Base-by-base conservation (phyloP, 2,888 invertebrate species). In the Callimorpha dominula region DNA sequence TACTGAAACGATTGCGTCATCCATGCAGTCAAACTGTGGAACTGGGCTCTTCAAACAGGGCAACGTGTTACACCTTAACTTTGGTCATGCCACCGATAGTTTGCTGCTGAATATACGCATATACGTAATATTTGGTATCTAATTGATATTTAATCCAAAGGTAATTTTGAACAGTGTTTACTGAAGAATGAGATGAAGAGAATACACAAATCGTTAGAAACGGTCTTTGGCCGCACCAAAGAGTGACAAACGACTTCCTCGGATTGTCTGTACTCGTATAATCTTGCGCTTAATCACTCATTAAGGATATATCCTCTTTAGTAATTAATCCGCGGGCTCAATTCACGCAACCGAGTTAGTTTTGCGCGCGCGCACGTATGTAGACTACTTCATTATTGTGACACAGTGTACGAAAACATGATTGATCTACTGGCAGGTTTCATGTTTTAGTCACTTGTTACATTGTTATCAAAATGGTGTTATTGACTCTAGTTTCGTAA, bases 221-320 rank as follows among this genome's bases (percentile, higher is more conserved):
- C 31, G 54, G 40, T 17, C 71, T 74, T 67, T 64, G 68, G 67
- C 72, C 63, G 70, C 49, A 52, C 79, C 73, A 78, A 77, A 49
- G 54, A 73, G 64, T 60, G 60, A 50, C 54, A 20, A 50, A 49
- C 20, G 43, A 72, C 74, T 68, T 74, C 74, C 74, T 75, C 71
- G 72, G 20, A 43, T 54, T 49, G 73, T 71, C 75, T 68, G 78
- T 81, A 31, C 60, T 60, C 60, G 60, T 60, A 81, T 84, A 87
- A 86, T 90, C 91, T 91, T 92, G 81, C 75, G 69, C 89, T 93
- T 93, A 93, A 93, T 93, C 89, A 93, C 84, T 93, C 91, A 94
- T 94, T 94, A 91, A 94, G 95, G 93, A 94, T 94, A 91, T 94
- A 91, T 95, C 95, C 94, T 94, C 91, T 94, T 92, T 90, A 94